Evolutionary conservation across 2,888 invertebrate species (phyloP).

Genomic region (Drosophila borealis): DNA sequence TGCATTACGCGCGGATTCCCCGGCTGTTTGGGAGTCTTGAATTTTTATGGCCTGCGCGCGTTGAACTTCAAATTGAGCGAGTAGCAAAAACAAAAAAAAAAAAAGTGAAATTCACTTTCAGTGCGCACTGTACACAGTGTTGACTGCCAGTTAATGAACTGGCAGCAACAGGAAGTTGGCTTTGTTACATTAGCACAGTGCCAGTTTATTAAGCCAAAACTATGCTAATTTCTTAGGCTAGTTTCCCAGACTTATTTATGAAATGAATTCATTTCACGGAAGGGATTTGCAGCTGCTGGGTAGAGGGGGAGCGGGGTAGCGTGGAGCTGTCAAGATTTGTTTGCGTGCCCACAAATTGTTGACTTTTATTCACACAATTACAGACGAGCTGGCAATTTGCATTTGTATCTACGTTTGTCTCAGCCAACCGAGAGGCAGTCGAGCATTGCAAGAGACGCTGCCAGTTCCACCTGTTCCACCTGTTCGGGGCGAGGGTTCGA

Average conservation of each 20-base stretch:
- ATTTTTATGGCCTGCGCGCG: slow-evolving; percentile 58
- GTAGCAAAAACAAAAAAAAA: slow-evolving; percentile 14
- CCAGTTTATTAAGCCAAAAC: slow-evolving; percentile 40
- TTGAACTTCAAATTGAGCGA: slow-evolving; percentile 73
- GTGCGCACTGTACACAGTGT: slow-evolving; percentile 32
- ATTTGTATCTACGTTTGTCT: slow-evolving; percentile 35
- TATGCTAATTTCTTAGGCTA: slow-evolving; percentile 68
- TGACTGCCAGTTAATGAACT: slow-evolving; percentile 70
- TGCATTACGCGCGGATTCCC: slow-evolving; percentile 42
- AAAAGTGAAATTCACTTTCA: slow-evolving; percentile 75
- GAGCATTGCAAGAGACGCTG: slow-evolving; percentile 28
- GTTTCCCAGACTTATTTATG: slow-evolving; percentile 58
- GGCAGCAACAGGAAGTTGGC: slow-evolving; percentile 54
- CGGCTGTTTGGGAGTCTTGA: slow-evolving; percentile 24
- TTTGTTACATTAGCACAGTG: slow-evolving; percentile 72
- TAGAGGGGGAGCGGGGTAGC: background rate
- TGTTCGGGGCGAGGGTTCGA: slow-evolving; percentile 35
- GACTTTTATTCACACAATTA: slow-evolving; percentile 80
- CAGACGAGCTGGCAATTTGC: slow-evolving; percentile 50
- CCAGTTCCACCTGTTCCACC: slow-evolving; percentile 58
- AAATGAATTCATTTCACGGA: slow-evolving; percentile 70
- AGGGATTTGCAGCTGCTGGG: slow-evolving; percentile 11
- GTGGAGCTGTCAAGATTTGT: slow-evolving; percentile 46
- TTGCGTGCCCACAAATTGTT: slow-evolving; percentile 76
- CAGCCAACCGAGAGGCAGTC: slow-evolving; percentile 14